phyloP scores from a whole-genome alignment of 2,113 vertebrate species.

The Toxotes chatareus region DNA sequence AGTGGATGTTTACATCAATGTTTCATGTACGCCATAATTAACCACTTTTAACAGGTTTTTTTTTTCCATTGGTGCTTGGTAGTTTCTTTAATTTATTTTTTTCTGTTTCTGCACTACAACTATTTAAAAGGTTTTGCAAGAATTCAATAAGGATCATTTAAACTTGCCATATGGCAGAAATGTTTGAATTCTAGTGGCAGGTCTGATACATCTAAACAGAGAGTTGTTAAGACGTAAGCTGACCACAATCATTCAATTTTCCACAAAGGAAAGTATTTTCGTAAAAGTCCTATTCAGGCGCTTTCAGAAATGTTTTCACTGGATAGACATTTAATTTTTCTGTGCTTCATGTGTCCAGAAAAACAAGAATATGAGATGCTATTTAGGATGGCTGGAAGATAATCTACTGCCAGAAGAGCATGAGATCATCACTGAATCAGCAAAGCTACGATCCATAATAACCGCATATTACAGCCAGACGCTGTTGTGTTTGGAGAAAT shows the following conservation, averaged over 20 bases:
- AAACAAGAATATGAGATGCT: conserved; percentile 66
- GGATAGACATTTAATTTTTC: conserved; percentile 51
- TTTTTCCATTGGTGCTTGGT: not conserved
- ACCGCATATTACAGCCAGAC: conserved; percentile 66
- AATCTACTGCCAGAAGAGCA: conserved; percentile 62
- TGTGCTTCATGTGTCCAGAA: conserved; percentile 51
- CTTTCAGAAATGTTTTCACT: conserved; percentile 62
- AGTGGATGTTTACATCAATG: not conserved
- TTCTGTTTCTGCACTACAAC: not conserved
- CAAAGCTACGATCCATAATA: conserved; percentile 65
- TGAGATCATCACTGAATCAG: conserved; percentile 78
- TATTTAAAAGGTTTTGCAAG: not conserved
- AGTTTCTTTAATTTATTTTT: not conserved
- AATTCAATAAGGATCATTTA: not conserved
- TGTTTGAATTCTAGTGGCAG: not conserved
- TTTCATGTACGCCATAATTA: not conserved
- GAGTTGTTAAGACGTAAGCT: conserved; percentile 13
- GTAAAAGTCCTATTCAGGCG: conserved; percentile 29
- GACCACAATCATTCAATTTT: conserved; percentile 35
- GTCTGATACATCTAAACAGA: not conserved
- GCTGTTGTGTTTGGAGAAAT: conserved; percentile 71
- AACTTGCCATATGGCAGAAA: not conserved
- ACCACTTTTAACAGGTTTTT: too few relatives aligned
- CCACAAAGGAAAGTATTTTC: conserved; percentile 47
- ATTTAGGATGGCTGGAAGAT: conserved; percentile 60